Conservation (phyloP, 2,113 vertebrate genomes). For the Neolamprologus tretocephalus region DNA sequence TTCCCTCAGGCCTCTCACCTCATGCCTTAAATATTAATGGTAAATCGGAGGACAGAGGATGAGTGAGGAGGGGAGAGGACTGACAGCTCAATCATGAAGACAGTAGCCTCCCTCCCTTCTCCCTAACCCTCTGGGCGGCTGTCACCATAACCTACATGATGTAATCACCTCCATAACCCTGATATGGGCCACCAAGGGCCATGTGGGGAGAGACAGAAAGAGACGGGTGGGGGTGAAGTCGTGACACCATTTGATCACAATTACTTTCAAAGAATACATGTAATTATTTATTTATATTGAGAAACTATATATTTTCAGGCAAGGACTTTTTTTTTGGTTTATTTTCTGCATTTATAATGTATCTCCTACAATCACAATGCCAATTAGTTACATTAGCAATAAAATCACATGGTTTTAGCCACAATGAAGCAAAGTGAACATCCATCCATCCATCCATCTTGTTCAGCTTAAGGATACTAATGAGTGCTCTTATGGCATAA, state of each 20-base stretch:
- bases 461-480: neutral
- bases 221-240: neutral
- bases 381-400: neutral
- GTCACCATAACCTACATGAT: slow-evolving; percentile 71
- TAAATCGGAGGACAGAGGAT: slow-evolving; percentile 48
- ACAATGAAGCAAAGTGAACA: neutral
- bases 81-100: slow-evolving; percentile 72
- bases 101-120: slow-evolving; percentile 42
- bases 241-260: neutral
- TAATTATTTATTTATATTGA: neutral
- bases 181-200: slow-evolving; percentile 54
- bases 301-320: neutral
- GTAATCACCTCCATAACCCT: slow-evolving; percentile 67
- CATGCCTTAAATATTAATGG: slow-evolving; percentile 70
- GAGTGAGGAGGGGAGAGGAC: slow-evolving; percentile 44
- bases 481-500: neutral
- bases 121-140: slow-evolving; percentile 55
- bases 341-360: neutral
- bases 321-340: neutral
- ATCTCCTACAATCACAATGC: neutral
- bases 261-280: neutral
- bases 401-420: neutral
- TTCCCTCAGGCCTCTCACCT: slow-evolving; percentile 64
- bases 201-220: slow-evolving; percentile 5
- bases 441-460: neutral